phyloP scores from a whole-genome alignment of 1,140 invertebrate genomes.

The Ganaspis sp. region DNA sequence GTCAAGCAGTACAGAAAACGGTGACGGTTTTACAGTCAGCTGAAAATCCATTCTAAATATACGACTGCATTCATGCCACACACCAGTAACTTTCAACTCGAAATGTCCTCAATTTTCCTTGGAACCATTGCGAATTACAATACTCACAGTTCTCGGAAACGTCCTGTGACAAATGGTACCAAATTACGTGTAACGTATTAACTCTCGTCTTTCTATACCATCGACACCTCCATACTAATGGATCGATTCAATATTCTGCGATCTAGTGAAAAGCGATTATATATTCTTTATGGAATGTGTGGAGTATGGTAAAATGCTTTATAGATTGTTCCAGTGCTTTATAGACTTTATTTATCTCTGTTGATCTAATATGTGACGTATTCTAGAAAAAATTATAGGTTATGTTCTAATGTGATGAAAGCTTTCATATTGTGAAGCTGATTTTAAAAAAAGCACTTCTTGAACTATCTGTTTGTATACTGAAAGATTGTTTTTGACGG shows the following conservation, averaged over 20 bases:
- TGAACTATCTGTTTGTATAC: too few species aligned
- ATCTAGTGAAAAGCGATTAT: neutral
- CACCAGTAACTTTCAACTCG: slow-evolving; percentile 28
- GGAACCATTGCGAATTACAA: slow-evolving; percentile 35
- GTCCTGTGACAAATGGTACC: slow-evolving; percentile 15
- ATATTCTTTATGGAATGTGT: neutral
- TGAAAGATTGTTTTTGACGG: too few species aligned
- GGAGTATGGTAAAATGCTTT: too few species aligned
- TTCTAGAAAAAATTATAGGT: too few species aligned
- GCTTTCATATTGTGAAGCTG: too few species aligned
- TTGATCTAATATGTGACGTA: too few species aligned
- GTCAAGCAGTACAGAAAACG: slow-evolving; percentile 65
- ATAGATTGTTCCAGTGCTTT: too few species aligned
- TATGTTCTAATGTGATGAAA: too few species aligned
- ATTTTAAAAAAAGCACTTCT: too few species aligned
- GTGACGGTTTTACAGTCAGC: slow-evolving; percentile 66
- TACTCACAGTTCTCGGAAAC: slow-evolving; percentile 23
- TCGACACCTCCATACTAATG: neutral
- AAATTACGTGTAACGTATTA: slow-evolving; percentile 22
- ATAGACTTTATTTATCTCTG: too few species aligned
- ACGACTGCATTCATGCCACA: slow-evolving; percentile 51
- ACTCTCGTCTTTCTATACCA: neutral
- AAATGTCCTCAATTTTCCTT: slow-evolving; percentile 41
- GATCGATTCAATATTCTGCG: neutral
- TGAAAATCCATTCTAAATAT: slow-evolving; percentile 66